A percentile compares a stretch with the other conserved stretches of the same genome.
These are phyloP conservation scores for Andricus quercusramuli DNA, from an alignment of 2,888 invertebrate genomes.

Conservation along the genomic window DNA sequence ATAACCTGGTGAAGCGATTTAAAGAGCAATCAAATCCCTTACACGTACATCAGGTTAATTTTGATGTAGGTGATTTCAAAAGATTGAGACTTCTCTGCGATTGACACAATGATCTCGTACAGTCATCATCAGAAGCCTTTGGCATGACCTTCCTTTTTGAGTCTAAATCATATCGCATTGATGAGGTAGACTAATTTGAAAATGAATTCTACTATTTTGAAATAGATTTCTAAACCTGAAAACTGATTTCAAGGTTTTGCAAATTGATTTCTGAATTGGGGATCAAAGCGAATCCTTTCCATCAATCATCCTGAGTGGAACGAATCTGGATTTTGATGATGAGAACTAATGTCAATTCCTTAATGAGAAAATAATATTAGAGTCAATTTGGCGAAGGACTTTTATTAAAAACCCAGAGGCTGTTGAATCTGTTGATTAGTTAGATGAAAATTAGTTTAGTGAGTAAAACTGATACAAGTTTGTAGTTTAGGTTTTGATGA, in stretches of 20 bases:
- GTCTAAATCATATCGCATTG: no score
- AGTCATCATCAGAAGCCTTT: neutral
- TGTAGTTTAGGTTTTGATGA: neutral
- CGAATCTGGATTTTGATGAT: neutral
- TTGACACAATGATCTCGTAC: neutral
- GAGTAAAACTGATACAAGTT: neutral
- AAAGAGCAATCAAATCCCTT: constrained; percentile 44
- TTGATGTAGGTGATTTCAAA: neutral
- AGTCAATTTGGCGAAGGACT: neutral
- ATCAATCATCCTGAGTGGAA: neutral
- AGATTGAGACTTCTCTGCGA: neutral
- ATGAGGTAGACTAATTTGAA: no score
- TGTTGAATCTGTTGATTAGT: neutral
- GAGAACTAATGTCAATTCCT: neutral
- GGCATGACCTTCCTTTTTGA: neutral
- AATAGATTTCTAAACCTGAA: neutral
- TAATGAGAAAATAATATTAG: neutral
- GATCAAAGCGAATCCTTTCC: neutral
- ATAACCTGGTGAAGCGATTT: constrained; percentile 49
- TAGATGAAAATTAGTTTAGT: neutral
- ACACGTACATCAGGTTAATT: neutral
- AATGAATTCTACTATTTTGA: no score
- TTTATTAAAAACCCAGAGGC: neutral
- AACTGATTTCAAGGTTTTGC: no score
- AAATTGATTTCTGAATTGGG: neutral